A percentile compares a stretch with the other conserved stretches of the same genome.
Conservation (phyloP, 2,888 invertebrate species). For the Brenthis hecate region DNA sequence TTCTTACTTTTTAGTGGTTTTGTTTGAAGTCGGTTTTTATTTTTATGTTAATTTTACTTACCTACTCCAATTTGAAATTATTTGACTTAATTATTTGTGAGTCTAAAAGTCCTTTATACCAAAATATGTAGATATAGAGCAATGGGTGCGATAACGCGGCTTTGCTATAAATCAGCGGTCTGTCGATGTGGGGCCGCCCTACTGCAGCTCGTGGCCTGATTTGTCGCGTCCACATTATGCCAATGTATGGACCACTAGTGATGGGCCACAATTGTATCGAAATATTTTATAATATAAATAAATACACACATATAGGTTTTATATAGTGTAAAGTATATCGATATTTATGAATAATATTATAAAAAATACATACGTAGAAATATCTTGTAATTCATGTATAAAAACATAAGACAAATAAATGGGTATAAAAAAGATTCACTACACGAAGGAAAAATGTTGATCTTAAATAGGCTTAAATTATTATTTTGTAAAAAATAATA, state of each 20-base stretch:
- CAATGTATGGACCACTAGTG: slow-evolving; percentile 55
- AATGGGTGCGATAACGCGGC: slow-evolving; percentile 66
- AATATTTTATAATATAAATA: neutral
- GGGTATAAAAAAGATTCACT: no score
- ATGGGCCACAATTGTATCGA: slow-evolving; percentile 34
- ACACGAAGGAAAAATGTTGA: no score
- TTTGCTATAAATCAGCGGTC: slow-evolving; percentile 75
- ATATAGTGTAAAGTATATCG: no score
- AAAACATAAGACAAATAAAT: no score
- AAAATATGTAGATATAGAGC: slow-evolving; percentile 15
- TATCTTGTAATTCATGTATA: no score
- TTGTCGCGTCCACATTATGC: slow-evolving; percentile 77
- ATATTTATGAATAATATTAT: no score
- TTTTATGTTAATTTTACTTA: neutral
- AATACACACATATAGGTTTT: neutral
- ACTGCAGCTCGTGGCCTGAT: slow-evolving; percentile 74
- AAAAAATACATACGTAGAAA: no score
- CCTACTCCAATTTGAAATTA: slow-evolving; percentile 18
- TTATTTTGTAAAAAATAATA: no score
- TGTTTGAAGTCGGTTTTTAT: no score
- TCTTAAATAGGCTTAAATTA: no score
- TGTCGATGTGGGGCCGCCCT: slow-evolving; percentile 80
- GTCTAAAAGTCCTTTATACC: neutral
- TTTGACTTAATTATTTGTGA: slow-evolving; percentile 36
- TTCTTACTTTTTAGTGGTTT: no score